A percentile compares a stretch with the other conserved stretches of the same genome.
Conservation (phyloP, 2,113 vertebrate species). For the Benitochromis conjunctus region DNA sequence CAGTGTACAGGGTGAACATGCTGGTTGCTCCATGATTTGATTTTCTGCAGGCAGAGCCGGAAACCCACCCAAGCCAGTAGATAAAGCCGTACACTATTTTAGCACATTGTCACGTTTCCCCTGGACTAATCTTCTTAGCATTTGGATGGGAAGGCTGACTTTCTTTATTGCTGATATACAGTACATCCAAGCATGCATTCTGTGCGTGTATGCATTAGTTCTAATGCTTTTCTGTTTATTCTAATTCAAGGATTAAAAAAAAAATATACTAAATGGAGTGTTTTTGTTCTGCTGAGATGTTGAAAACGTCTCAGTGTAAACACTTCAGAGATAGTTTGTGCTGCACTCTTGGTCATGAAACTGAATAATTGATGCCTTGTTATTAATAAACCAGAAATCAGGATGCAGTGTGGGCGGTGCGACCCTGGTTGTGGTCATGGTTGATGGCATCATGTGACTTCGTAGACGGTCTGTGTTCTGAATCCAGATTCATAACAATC, state of each 20-base stretch:
- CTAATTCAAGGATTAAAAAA: neutral
- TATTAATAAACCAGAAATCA: constrained; percentile 63
- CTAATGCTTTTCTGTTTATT: neutral
- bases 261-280: neutral
- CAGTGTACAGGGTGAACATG: neutral
- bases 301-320: neutral
- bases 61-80: constrained; percentile 18
- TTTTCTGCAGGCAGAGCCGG: constrained; percentile 21
- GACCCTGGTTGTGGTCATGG: neutral
- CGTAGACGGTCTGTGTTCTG: neutral
- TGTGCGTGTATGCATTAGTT: neutral
- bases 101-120: constrained; percentile 42
- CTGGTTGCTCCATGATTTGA: neutral
- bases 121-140: constrained; percentile 51
- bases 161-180: constrained; percentile 11
- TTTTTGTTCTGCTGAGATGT: neutral
- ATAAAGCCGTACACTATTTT: constrained; percentile 48
- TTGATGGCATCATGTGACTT: constrained; percentile 47
- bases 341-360: neutral
- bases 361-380: constrained; percentile 59
- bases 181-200: neutral
- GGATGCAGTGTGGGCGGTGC: neutral
- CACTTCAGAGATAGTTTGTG: neutral
- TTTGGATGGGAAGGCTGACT: constrained; percentile 19
- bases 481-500: constrained; percentile 2